Percentiles rank a stretch among this genome's conserved stretches.
These are phyloP conservation scores for Aegypius monachus DNA, from an alignment of 2,113 vertebrate genomes.

Conservation along the genomic window DNA sequence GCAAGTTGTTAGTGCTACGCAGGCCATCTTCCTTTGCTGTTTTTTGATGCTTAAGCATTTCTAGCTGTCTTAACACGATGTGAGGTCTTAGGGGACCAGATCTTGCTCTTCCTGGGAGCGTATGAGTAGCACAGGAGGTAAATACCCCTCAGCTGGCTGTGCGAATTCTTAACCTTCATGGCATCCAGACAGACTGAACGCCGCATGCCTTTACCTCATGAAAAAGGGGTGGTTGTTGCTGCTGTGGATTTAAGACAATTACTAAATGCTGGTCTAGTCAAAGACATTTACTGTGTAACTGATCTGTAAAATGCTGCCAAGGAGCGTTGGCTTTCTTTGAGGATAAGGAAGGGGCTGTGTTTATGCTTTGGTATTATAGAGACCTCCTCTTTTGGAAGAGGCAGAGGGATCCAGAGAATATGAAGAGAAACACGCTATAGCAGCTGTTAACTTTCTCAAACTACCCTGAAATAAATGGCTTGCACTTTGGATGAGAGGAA, in stretches of 20 bases:
- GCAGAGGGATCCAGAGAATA: neutral
- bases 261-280: neutral
- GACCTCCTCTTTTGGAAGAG: neutral
- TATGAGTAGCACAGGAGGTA: neutral
- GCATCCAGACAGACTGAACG: rapidly evolving
- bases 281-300: neutral
- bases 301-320: neutral
- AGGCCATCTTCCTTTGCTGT: no score
- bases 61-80: rapidly evolving
- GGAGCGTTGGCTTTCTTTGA: neutral
- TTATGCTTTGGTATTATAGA: neutral
- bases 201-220: neutral
- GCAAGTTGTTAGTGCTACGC: no score
- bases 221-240: neutral
- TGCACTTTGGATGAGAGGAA: rapidly evolving
- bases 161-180: rapidly evolving
- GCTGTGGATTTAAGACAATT: neutral
- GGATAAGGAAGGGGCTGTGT: neutral
- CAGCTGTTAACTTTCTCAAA: neutral
- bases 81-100: neutral
- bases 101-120: neutral
- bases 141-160: neutral
- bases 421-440: neutral
- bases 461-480: neutral
- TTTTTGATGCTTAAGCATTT: neutral